A percentile compares a stretch with the other conserved stretches of the same genome.
These are phyloP conservation scores for Carassius carassius DNA, from an alignment of 2,113 vertebrate species.

Conservation along the genomic window DNA sequence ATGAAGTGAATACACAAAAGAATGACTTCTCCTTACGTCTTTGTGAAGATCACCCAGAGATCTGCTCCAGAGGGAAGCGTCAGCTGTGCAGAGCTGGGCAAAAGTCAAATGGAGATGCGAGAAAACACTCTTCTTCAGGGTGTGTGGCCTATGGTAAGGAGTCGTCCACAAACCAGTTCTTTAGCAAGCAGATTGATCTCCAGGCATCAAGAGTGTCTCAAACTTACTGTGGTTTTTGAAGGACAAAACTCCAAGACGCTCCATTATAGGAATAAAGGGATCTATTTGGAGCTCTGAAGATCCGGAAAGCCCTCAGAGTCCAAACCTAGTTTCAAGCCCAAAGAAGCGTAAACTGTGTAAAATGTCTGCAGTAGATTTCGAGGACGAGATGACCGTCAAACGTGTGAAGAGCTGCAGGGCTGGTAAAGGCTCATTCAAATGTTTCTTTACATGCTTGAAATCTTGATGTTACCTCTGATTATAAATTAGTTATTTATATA, in stretches of 20 bases:
- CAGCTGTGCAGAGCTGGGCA: constrained; percentile 65
- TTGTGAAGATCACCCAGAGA: constrained; percentile 59
- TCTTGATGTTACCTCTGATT: not conserved
- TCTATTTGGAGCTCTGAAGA: constrained; percentile 67
- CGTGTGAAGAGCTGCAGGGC: constrained; percentile 65
- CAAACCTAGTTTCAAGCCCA: constrained; percentile 53
- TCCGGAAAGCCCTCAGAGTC: constrained; percentile 45
- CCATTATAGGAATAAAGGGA: constrained; percentile 59
- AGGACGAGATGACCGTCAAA: constrained; percentile 59
- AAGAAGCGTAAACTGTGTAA: constrained; percentile 64
- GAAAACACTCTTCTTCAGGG: constrained; percentile 33
- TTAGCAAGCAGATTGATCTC: not conserved
- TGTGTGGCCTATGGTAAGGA: constrained; percentile 67
- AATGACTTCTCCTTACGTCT: not conserved
- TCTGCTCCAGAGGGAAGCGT: constrained; percentile 62
- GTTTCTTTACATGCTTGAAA: not conserved
- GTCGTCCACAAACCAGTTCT: not conserved
- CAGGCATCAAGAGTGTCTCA: not conserved
- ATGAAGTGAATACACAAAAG: not conserved
- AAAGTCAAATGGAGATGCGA: constrained; percentile 60
- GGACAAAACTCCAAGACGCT: constrained; percentile 65
- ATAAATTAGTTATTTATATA: not conserved
- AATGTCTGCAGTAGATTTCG: constrained; percentile 50
- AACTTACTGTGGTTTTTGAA: constrained; percentile 40
- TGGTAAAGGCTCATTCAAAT: constrained; percentile 53